Conservation (phyloP, 2,888 invertebrate species). For the Lepidochrysops patricia region DNA sequence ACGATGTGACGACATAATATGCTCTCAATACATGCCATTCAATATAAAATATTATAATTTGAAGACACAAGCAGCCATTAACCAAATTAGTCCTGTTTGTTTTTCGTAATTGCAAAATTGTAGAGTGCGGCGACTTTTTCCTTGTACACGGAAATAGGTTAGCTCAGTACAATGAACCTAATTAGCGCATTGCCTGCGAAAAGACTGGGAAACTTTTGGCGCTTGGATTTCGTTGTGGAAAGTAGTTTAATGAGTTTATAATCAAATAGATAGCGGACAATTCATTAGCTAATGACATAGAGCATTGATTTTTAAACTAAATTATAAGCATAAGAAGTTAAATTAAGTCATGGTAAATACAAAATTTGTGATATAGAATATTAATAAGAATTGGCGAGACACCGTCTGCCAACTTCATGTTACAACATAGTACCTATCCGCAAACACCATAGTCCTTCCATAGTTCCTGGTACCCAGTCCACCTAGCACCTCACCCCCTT, state of each 20-base stretch:
- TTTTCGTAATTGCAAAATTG: conserved; percentile 16
- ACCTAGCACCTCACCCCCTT: too few relatives aligned
- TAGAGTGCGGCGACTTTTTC: conserved; percentile 14
- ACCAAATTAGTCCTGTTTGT: conserved; percentile 12
- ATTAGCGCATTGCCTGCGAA: conserved; percentile 15
- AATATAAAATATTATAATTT: neutral
- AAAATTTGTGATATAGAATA: too few relatives aligned
- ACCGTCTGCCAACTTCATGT: too few relatives aligned
- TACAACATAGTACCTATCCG: too few relatives aligned
- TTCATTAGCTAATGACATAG: neutral
- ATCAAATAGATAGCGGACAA: conserved; percentile 11
- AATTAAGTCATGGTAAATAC: too few relatives aligned
- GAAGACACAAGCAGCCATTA: neutral
- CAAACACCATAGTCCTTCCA: too few relatives aligned
- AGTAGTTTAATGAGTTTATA: conserved; percentile 12
- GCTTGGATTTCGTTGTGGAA: conserved; percentile 13
- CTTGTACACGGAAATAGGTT: conserved; percentile 17
- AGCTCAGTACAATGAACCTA: conserved; percentile 16
- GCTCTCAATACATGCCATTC: neutral
- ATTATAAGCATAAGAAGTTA: neutral
- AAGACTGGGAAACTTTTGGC: conserved; percentile 14
- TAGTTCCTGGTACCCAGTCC: too few relatives aligned
- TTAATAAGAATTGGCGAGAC: too few relatives aligned
- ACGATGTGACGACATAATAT: neutral
- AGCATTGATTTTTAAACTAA: neutral